Base-by-base conservation (phyloP, 2,797 vertebrate species). In the Pseudochaenichthys georgianus region DNA sequence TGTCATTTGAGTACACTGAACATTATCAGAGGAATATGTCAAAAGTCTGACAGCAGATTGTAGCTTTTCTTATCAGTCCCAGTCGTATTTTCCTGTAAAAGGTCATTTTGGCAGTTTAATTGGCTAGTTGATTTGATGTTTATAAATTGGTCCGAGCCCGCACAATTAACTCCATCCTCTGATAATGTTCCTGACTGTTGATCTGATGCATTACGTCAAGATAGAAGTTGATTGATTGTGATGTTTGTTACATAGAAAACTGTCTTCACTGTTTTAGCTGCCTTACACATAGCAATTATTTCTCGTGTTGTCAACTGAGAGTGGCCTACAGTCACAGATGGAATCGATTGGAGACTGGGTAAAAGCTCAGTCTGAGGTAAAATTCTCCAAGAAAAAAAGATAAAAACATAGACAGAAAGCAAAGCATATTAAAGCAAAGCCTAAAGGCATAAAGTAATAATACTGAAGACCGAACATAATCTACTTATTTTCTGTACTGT, bases 401-500 rank as follows among this genome's bases (percentile, higher is more conserved):
- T 87, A 85, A 82, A 86, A 94, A 93, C 86, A 64, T 77, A 91
- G 89, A 92, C 88, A 86, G 55, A 89, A 86, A 93, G 93, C 92
- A 94, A 94, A 94, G 91, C 93, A 93, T 94, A 92, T 89, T 92
- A 93, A 93, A 94, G 93, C 93, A 91, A 93, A 91, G 92, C 91
- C 89, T 85, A 85, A 87, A 88, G 88, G 86, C 89, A 79, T 72
- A 91, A 93, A 88, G 78, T 87, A 91, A 92, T 84, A 88, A 89
- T 91, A 92, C 90, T 75, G 70, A 91, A 87, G 92, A 93, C 81
- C 54, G 66, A 92, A 93, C 87, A 64, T 86, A 87, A 88, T 85
- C 70, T 82, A 85, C 73, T 73, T 82, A 76, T 85, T 85, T 76
- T 85, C 69, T 83, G 73, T 86, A 87, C 87, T 88, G 74, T 91